These are phyloP conservation scores for Tragopan temminckii DNA, from an alignment of 2,797 vertebrate species.

Conservation along the genomic window DNA sequence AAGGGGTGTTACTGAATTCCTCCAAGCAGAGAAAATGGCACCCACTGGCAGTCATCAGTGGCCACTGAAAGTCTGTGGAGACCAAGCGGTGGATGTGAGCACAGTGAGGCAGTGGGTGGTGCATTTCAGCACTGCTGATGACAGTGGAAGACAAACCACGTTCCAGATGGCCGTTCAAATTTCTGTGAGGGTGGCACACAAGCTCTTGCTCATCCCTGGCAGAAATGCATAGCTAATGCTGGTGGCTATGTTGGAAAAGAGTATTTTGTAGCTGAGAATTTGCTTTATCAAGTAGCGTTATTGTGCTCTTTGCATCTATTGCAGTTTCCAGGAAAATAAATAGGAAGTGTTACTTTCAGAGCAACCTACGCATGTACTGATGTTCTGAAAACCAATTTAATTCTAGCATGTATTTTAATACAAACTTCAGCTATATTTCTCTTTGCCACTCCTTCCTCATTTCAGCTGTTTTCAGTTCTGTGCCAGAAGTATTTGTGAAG, in stretches of 20 bases:
- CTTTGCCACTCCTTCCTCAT: not conserved
- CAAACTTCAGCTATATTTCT: slow-evolving; percentile 9
- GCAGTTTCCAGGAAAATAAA: not conserved
- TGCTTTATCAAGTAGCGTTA: not conserved
- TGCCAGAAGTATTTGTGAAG: slow-evolving; percentile 6
- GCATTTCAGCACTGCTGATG: not conserved
- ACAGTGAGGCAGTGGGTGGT: not conserved
- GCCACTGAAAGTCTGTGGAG: not conserved
- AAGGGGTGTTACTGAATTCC: not conserved
- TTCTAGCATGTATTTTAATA: not conserved
- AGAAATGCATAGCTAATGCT: not conserved
- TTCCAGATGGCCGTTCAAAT: not conserved
- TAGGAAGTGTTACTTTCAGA: not conserved
- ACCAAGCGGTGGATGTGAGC: not conserved
- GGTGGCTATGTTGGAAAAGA: not conserved
- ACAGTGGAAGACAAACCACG: too few species aligned
- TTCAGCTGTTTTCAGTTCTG: not conserved
- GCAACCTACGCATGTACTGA: not conserved
- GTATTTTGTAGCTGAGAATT: not conserved
- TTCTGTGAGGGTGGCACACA: not conserved
- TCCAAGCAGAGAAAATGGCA: not conserved
- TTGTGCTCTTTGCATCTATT: not conserved
- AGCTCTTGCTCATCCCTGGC: not conserved
- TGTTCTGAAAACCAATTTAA: slow-evolving; percentile 25
- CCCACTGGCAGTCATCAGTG: not conserved